These are phyloP conservation scores for Drosophila biarmipes DNA, from an alignment of 1,140 invertebrate genomes.

Conservation along the genomic window DNA sequence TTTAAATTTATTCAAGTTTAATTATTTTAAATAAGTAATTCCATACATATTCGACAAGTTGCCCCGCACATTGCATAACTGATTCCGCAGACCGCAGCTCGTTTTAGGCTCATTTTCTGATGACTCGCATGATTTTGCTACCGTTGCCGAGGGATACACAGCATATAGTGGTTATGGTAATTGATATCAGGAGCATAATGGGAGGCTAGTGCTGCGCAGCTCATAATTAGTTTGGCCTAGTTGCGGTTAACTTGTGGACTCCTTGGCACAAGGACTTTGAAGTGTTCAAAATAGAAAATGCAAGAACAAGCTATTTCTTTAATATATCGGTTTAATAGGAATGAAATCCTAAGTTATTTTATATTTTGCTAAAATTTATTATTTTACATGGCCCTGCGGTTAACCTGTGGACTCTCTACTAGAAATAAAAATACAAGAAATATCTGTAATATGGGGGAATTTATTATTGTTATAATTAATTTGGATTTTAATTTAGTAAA, in stretches of 20 bases:
- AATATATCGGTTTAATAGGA: background rate
- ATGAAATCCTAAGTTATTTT: no score
- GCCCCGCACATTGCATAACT: conserved; percentile 5
- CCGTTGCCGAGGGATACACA: conserved; percentile 13
- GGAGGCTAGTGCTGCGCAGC: conserved; percentile 7
- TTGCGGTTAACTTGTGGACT: conserved; percentile 25
- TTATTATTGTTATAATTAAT: no score
- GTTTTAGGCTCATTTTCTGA: conserved; percentile 32
- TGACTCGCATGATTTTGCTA: conserved; percentile 35
- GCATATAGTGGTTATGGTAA: conserved; percentile 25
- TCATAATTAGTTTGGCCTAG: conserved; percentile 28
- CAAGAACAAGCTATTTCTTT: background rate
- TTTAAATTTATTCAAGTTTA: conserved; percentile 38
- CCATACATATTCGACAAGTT: conserved; percentile 28
- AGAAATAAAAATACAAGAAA: no score
- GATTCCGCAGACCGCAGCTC: conserved; percentile 30
- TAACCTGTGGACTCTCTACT: no score
- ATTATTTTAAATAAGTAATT: conserved; percentile 58
- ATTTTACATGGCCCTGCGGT: background rate
- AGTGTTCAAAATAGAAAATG: background rate
- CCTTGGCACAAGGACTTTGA: background rate
- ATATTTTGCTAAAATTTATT: background rate
- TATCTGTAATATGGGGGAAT: no score
- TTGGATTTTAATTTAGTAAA: no score
- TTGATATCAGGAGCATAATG: conserved; percentile 8